Base-by-base conservation (phyloP, 2,113 vertebrate species). In the Anser cygnoides region DNA sequence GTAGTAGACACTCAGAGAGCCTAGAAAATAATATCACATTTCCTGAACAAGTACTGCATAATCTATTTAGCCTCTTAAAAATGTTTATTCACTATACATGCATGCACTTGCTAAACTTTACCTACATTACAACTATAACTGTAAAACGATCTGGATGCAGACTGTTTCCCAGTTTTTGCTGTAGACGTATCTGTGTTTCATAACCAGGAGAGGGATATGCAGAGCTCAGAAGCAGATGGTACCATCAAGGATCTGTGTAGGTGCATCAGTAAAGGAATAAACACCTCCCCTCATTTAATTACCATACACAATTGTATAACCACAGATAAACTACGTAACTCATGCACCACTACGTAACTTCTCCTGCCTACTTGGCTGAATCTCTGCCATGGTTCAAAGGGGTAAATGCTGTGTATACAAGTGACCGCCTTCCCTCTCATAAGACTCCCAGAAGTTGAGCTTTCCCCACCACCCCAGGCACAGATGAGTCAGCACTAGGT, bases 11-110 rank as follows among this genome's bases (percentile, higher is more conserved):
- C 86, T 70, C 49, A 74, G 57, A 72, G 74, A 72, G 52, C 78
- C 39, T 52, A 75, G 49, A 72, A 91, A 89, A 63, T n/a, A 68
- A 63, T 63, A 28, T 18, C 25, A 41, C 55, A 43, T 25, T 25
- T 68, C 6, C 10, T 3, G 0, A 79, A 35, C 3, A 5, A 83
- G 77, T 55, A 46, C 33, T 39, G 25, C 15, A 84, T 59, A 16
- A 33, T 57, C 84, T 80, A 39, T 85, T 86, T 83, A 57, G 86
- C 29, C 55, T 80, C n/a, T 63, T 55, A 31, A 89, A 62, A 58
- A 52, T 50, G 35, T n/a, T 68, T 23, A 11, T 72, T 82, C 50
- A 35, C 10, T 18, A n/a, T 9, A 49, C 2, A 6, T 2, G 11
- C 19, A 55, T 13, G 15, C 14, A 71, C 39, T 67, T 55, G 35